Evolutionary conservation across 2,888 invertebrate genomes (phyloP).

Genomic region (Sinotaia quadrata): DNA sequence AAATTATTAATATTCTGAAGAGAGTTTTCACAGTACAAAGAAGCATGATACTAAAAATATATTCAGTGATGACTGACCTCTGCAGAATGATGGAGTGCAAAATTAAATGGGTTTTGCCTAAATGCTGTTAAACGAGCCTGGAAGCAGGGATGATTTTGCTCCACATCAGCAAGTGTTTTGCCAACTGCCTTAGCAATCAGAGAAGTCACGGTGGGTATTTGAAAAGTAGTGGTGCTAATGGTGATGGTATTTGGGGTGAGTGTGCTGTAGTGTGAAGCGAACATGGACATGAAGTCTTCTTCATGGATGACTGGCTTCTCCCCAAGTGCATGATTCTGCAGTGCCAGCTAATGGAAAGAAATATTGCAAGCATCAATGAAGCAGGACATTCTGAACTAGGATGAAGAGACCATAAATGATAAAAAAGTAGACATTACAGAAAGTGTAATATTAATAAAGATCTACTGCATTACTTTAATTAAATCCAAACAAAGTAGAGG

Average conservation of each 20-base stretch:
- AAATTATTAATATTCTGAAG: no score
- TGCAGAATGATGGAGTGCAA: neutral
- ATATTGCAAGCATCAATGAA: no score
- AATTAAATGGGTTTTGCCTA: constrained; percentile 49
- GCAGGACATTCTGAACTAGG: no score
- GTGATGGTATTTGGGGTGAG: constrained; percentile 33
- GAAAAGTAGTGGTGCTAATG: constrained; percentile 50
- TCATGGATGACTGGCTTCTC: constrained; percentile 52
- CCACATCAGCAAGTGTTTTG: neutral
- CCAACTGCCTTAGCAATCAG: constrained; percentile 8
- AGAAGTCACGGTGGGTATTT: constrained; percentile 51
- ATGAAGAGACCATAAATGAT: no score
- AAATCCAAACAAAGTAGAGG: no score
- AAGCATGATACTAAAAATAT: neutral
- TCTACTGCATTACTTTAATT: no score
- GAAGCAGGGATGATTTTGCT: no score
- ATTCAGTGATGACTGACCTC: neutral
- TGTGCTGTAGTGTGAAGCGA: constrained; percentile 50
- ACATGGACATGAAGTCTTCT: constrained; percentile 46
- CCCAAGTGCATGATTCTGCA: constrained; percentile 52
- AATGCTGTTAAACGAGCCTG: constrained; percentile 58
- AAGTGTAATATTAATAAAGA: no score
- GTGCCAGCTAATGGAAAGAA: constrained; percentile 49
- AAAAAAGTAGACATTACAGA: no score
- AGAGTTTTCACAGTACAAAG: no score